Evolutionary conservation across 2,888 invertebrate species (phyloP).

Genomic region (Tinea trinotella): DNA sequence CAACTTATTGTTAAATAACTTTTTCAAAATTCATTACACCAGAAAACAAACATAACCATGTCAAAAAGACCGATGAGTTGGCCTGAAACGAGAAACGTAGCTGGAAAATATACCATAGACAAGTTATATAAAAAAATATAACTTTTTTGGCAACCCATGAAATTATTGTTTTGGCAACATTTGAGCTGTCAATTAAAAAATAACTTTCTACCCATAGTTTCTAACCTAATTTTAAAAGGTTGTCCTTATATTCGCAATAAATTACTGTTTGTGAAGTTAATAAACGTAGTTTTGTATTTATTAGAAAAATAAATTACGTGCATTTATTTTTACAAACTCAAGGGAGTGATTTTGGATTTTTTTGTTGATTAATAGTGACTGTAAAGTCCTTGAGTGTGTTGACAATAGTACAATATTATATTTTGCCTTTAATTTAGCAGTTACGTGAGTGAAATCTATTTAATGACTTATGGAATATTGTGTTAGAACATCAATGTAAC

Average conservation of each 20-base stretch:
- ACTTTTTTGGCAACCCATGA: neutral
- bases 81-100: slow-evolving; percentile 57
- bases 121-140: neutral
- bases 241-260: neutral
- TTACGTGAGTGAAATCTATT: neutral
- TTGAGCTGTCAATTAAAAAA: slow-evolving; percentile 24
- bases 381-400: slow-evolving; percentile 14
- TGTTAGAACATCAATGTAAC: neutral
- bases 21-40: neutral
- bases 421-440: neutral
- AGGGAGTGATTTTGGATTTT: neutral
- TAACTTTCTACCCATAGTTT: slow-evolving; percentile 32
- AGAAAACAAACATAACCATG: slow-evolving; percentile 52
- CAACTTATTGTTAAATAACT: slow-evolving; percentile 36
- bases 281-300: slow-evolving; percentile 28
- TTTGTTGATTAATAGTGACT: slow-evolving; percentile 5
- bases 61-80: slow-evolving; percentile 68
- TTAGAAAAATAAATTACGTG: neutral
- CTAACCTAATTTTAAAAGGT: slow-evolving; percentile 28
- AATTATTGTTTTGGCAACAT: neutral
- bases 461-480: neutral
- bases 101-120: slow-evolving; percentile 19
- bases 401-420: neutral
- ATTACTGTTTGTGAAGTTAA: slow-evolving; percentile 16
- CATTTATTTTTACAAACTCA: neutral